Evolutionary conservation across 2,113 vertebrate genomes (phyloP).

Genomic region (Anguilla rostrata): DNA sequence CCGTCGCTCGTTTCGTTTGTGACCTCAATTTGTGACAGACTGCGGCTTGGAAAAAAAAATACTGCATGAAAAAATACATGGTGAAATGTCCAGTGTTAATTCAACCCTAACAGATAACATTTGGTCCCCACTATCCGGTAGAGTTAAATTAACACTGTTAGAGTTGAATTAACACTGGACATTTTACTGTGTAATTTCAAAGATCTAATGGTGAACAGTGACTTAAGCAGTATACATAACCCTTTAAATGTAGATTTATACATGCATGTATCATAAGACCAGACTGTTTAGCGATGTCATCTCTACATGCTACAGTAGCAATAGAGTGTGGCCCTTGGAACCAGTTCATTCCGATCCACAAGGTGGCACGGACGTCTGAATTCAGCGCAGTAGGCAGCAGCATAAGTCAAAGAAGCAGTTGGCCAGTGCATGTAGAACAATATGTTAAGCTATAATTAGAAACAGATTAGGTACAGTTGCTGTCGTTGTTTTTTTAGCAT

Average conservation of each 20-base stretch:
- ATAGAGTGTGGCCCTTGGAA: not conserved
- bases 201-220: not conserved
- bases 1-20: not conserved
- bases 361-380: too few relatives aligned
- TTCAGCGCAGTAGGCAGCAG: too few relatives aligned
- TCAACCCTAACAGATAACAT: too few relatives aligned
- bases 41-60: not conserved
- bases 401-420: too few relatives aligned
- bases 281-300: not conserved
- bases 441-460: not conserved
- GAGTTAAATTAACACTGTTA: too few relatives aligned
- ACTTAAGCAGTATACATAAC: not conserved
- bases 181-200: too few relatives aligned
- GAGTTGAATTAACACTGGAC: too few relatives aligned
- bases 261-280: not conserved
- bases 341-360: too few relatives aligned
- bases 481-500: not conserved
- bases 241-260: not conserved
- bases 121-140: too few relatives aligned
- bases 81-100: too few relatives aligned
- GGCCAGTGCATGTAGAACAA: not conserved
- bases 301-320: not conserved
- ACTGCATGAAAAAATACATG: not conserved
- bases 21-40: not conserved
- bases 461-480: too few relatives aligned